Evolutionary conservation across 2,113 vertebrate genomes (phyloP).

Genomic region (Archocentrus centrarchus): DNA sequence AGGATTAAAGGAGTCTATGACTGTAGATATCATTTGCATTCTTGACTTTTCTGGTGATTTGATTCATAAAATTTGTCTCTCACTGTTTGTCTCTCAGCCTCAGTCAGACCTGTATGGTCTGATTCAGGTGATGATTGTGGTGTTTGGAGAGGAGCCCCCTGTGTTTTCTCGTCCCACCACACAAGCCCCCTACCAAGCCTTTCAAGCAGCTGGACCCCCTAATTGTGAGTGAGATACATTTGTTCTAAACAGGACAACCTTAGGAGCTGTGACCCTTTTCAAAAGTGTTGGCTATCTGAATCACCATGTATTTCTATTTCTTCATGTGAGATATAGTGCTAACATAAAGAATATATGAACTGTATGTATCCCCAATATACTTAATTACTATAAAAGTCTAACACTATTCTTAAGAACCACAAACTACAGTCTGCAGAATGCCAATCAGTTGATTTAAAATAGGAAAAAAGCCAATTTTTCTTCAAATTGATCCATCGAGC

Average conservation of each 20-base stretch:
- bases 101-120: constrained; percentile 94
- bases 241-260: not conserved
- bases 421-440: not conserved
- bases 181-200: constrained; percentile 89
- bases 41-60: not conserved
- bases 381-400: not conserved
- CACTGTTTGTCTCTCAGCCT: constrained; percentile 80
- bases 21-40: not conserved
- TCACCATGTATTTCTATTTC: no score
- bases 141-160: constrained; percentile 97
- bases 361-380: not conserved
- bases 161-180: constrained; percentile 94
- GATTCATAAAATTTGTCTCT: not conserved
- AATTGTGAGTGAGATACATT: constrained; percentile 84
- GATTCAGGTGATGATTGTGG: constrained; percentile 98
- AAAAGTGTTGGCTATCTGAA: not conserved
- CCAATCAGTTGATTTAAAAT: not conserved
- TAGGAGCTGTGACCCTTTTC: fast-evolving
- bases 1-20: not conserved
- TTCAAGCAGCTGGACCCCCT: constrained; percentile 93
- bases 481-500: not conserved
- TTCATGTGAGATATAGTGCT: not conserved
- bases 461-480: not conserved
- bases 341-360: not conserved
- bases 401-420: not conserved